Base-by-base conservation (phyloP, 2,888 invertebrate species). In the Nemotelus pantherinus region DNA sequence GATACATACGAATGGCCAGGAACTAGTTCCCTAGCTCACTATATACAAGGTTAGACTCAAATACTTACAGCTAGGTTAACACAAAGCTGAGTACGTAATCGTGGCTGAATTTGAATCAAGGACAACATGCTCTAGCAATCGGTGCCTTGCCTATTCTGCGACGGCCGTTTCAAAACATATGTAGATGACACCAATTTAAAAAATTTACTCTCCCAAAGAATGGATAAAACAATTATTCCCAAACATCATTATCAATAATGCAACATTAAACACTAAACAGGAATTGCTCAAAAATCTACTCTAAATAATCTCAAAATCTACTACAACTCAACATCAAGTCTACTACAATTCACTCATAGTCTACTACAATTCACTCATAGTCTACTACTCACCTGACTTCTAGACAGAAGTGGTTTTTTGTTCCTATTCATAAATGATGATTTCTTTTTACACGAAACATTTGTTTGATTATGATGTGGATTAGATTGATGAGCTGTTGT, bases 371-470 rank as follows among this genome's bases (percentile, higher is more conserved):
- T 9, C 10, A 5, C 3, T 57, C 25, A 3, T 3, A 57, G 7
- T 57, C 10, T 5, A 89, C 82, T 90, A 91, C 84, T 90, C 87
- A 83, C 87, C 87, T 83, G 88, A 87, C 85, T 88, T 86, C 82
- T 86, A 81, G 84, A 88, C 80, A 81, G 84, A 81, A 82, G 83
- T 77, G 86, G 86, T 82, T 86, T 86, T 81, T 85, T 25, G 25
- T 25, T 86, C 80, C 85, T 85, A 81, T 85, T 84, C 83, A 85
- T 83, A 81, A 86, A 84, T 79, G 85, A 84, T 80, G 86, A 83
- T 81, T 85, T 85, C 84, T 86, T 84, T 85, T 84, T 86, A 78
- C 25, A 25, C 25, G 25, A 25, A 25, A 25, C 25, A 25, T 25
- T 25, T 25, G 25, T 25, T 25, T 25, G 25, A 25, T 0, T 25